Percentiles rank a stretch among this genome's conserved stretches.
These are phyloP conservation scores for Hippocampus mohnikei DNA, from an alignment of 2,113 vertebrate genomes.

Conservation along the genomic window DNA sequence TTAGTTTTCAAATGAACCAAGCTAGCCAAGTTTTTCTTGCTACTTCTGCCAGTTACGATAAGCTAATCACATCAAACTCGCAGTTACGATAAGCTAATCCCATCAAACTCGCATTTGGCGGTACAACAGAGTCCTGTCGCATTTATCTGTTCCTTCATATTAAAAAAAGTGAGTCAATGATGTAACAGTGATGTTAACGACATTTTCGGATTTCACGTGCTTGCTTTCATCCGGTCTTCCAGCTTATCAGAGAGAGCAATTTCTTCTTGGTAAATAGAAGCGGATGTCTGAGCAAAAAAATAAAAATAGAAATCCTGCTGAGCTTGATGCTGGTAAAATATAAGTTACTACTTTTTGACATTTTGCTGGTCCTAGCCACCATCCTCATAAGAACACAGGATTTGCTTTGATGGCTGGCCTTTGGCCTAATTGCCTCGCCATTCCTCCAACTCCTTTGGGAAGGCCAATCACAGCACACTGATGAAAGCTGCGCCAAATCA, in stretches of 20 bases:
- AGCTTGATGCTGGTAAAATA: not conserved
- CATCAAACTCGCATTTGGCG: not conserved
- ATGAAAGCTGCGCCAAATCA: conserved; percentile 49
- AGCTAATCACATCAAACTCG: not conserved
- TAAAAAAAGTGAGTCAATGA: not conserved
- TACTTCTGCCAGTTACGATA: not conserved
- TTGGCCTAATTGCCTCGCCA: conserved; percentile 19
- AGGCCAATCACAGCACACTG: conserved; percentile 41
- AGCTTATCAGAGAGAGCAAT: not conserved
- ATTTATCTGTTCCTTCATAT: not conserved
- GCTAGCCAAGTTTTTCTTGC: not conserved
- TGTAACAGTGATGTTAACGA: not conserved
- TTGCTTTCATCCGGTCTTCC: not conserved
- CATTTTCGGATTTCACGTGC: not conserved
- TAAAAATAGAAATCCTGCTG: not conserved
- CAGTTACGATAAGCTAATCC: not conserved
- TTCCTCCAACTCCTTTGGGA: conserved; percentile 37
- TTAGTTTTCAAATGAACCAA: not conserved
- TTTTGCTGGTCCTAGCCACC: not conserved
- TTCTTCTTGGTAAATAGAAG: not conserved
- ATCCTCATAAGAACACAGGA: conserved; percentile 9
- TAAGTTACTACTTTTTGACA: not conserved
- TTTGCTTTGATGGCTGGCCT: conserved; percentile 37
- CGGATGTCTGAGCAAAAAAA: not conserved
- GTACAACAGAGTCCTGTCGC: not conserved